These are phyloP conservation scores for Acronicta leporina DNA, from an alignment of 2,888 invertebrate species.

Conservation along the genomic window DNA sequence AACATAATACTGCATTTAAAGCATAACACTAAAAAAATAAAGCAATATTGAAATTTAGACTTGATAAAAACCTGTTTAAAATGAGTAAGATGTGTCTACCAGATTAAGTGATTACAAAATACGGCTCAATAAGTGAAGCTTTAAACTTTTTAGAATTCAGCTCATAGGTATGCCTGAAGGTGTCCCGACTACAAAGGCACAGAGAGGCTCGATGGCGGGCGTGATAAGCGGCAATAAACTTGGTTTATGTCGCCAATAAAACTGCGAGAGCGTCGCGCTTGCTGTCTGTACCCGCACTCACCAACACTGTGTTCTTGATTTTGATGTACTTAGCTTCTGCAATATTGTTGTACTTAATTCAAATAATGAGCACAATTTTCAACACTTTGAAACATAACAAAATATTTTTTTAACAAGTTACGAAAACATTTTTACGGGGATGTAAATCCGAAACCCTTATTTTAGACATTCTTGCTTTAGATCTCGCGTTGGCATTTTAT, in stretches of 20 bases:
- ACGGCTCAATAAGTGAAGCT: slow-evolving; percentile 10
- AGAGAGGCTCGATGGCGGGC: slow-evolving; percentile 26
- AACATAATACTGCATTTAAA: slow-evolving; percentile 11
- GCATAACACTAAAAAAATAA: background rate
- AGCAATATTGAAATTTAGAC: background rate
- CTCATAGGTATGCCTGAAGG: slow-evolving; percentile 19
- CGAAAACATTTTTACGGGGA: too few relatives aligned
- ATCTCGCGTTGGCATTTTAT: too few relatives aligned
- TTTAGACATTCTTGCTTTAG: too few relatives aligned
- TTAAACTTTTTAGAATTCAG: slow-evolving; percentile 12
- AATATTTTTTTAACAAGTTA: too few relatives aligned
- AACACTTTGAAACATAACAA: background rate
- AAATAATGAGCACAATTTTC: background rate
- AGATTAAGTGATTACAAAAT: slow-evolving; percentile 39
- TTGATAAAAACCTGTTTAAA: too few relatives aligned
- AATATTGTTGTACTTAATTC: slow-evolving; percentile 22
- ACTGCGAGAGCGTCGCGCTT: slow-evolving; percentile 25
- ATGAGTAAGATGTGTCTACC: background rate
- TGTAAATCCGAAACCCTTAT: too few relatives aligned
- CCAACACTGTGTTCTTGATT: slow-evolving; percentile 23
- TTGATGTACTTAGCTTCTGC: slow-evolving; percentile 23
- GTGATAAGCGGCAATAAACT: slow-evolving; percentile 67
- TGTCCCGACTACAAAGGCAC: slow-evolving; percentile 4
- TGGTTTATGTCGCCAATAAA: slow-evolving; percentile 62
- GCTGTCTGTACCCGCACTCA: slow-evolving; percentile 15